Conservation (phyloP, 2,113 vertebrate species). For the Rhinoptilus africanus region DNA sequence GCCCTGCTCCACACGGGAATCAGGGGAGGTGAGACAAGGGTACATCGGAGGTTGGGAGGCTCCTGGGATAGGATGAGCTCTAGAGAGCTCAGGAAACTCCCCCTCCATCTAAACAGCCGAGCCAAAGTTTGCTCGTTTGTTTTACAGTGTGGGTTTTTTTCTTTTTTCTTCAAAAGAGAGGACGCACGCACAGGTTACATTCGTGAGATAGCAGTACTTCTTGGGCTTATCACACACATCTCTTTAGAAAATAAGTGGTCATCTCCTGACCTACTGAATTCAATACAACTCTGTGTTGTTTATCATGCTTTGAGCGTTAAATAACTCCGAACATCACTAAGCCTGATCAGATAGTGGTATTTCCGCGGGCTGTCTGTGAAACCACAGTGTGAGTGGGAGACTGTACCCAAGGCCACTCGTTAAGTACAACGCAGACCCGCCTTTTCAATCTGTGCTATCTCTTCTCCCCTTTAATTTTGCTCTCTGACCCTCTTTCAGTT, state of each 20-base stretch:
- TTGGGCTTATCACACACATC: neutral
- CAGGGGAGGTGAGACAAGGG: neutral
- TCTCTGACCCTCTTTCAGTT: neutral
- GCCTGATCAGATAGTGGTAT: neutral
- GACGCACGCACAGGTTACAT: neutral
- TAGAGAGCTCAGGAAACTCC: neutral
- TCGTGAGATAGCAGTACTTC: neutral
- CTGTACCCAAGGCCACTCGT: rapidly evolving
- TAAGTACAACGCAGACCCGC: neutral
- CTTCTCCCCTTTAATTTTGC: neutral
- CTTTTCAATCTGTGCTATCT: neutral
- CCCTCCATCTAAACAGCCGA: neutral
- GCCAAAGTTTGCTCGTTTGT: neutral
- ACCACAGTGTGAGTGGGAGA: neutral
- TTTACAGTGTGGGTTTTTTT: neutral
- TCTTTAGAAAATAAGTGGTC: neutral
- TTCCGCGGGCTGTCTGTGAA: neutral
- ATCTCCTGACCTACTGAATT: neutral
- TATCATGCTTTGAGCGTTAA: neutral
- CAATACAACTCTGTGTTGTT: neutral
- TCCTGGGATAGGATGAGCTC: neutral
- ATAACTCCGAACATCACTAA: neutral
- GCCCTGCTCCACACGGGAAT: rapidly evolving
- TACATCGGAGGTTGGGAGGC: neutral
- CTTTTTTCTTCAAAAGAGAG: neutral